Evolutionary conservation across 2,888 invertebrate species (phyloP).

Genomic region (Pollenia amentaria): DNA sequence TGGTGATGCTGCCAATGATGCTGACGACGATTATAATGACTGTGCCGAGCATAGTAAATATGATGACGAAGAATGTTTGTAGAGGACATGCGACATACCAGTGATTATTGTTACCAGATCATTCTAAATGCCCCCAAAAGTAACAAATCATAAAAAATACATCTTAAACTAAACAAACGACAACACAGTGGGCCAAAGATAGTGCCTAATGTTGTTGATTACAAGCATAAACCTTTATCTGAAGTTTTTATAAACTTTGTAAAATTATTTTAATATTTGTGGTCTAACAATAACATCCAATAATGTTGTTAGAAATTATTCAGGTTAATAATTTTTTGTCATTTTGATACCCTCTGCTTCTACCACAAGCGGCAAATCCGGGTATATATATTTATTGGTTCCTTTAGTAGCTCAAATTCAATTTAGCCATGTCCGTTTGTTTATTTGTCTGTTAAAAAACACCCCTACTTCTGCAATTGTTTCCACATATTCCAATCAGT

Average conservation of each 20-base stretch:
- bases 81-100: constrained; percentile 69
- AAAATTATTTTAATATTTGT: background rate
- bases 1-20: constrained; percentile 43
- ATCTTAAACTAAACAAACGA: constrained; percentile 48
- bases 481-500: too few species aligned
- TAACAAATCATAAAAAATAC: constrained; percentile 51
- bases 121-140: constrained; percentile 50
- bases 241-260: background rate
- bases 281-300: background rate
- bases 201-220: background rate
- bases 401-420: too few species aligned
- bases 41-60: constrained; percentile 39
- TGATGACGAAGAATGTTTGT: constrained; percentile 52
- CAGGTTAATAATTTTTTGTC: too few species aligned
- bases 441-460: too few species aligned
- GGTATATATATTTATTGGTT: too few species aligned
- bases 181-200: constrained; percentile 30
- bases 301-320: too few species aligned
- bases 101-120: constrained; percentile 62
- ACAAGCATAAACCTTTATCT: background rate
- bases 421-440: too few species aligned
- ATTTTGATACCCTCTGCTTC: too few species aligned
- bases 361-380: too few species aligned
- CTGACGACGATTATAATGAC: constrained; percentile 62
- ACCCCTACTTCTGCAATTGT: too few species aligned